A percentile compares a stretch with the other conserved stretches of the same genome.
Conservation (phyloP, 2,113 vertebrate species). For the Phylloscopus whistleri region DNA sequence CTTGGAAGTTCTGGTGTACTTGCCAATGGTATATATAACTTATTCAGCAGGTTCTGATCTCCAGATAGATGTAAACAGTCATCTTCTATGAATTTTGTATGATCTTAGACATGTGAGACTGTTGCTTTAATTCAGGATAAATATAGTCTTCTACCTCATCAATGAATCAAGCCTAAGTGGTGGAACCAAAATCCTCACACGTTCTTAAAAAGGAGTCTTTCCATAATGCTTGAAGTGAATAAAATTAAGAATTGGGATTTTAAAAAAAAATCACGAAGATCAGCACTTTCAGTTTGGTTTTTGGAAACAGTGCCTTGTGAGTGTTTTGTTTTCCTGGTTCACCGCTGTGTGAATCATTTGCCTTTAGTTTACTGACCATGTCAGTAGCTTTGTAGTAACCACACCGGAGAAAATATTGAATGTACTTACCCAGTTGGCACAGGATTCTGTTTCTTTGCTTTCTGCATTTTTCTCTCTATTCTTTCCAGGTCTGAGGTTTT, state of each 20-base stretch:
- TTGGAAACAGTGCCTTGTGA: not conserved
- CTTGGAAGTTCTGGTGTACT: not conserved
- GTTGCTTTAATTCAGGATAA: not conserved
- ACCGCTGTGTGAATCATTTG: not conserved
- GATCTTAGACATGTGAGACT: not conserved
- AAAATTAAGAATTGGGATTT: not conserved
- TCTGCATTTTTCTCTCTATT: fast-evolving
- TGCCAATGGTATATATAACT: not conserved
- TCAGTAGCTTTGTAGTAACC: not conserved
- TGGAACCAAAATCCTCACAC: not conserved
- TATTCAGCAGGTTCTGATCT: not conserved
- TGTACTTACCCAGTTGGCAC: not conserved
- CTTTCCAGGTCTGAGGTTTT: not conserved
- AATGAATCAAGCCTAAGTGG: not conserved
- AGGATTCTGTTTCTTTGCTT: not conserved
- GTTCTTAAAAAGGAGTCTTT: not conserved
- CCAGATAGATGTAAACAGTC: not conserved
- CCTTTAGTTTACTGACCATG: not conserved
- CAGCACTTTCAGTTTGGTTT: not conserved
- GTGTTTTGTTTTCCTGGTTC: not conserved
- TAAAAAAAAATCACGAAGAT: fast-evolving
- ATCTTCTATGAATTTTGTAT: not conserved
- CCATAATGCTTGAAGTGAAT: not conserved
- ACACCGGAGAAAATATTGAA: not conserved
- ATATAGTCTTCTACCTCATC: not conserved